Conservation (phyloP, 2,888 invertebrate species). For the Chorisops tibialis region DNA sequence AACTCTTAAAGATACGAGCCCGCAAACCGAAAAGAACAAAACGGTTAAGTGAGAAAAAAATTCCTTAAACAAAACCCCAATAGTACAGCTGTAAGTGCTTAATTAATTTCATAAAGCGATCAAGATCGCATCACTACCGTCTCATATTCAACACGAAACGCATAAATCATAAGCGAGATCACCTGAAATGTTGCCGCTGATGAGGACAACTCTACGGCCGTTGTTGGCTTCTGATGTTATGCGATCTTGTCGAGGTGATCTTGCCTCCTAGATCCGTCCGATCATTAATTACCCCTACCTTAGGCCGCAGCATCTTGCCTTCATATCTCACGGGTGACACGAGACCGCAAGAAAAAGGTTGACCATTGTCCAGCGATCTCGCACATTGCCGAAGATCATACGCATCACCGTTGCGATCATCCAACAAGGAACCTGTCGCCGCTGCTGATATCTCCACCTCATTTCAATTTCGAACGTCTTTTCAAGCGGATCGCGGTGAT, state of each 20-base stretch:
- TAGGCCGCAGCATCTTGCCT: background rate
- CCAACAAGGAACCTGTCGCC: constrained; percentile 2
- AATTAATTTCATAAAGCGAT: constrained; percentile 22
- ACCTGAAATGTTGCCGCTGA: constrained; percentile 15
- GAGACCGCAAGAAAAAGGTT: background rate
- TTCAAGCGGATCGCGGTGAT: background rate
- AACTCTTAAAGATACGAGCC: too few relatives aligned
- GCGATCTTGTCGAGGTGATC: constrained; percentile 35
- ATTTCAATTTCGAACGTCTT: constrained; percentile 12
- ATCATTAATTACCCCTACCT: constrained; percentile 31
- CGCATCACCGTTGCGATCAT: constrained; percentile 1
- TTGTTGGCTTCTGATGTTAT: constrained; percentile 45
- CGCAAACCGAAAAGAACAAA: too few relatives aligned
- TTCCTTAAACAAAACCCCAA: too few relatives aligned
- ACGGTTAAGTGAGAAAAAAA: too few relatives aligned
- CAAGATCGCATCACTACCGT: background rate
- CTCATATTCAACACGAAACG: background rate
- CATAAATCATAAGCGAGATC: constrained; percentile 13
- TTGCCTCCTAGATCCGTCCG: constrained; percentile 16
- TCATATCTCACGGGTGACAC: constrained; percentile 19
- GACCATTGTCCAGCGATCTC: constrained; percentile 23
- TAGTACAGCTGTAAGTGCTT: background rate
- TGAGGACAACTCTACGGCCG: constrained; percentile 19
- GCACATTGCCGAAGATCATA: constrained; percentile 13
- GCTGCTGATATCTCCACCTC: constrained; percentile 10